A percentile compares a stretch with the other conserved stretches of the same genome.
Evolutionary conservation across 2,113 vertebrate species (phyloP).

Genomic region (Callocephalon fimbriatum): DNA sequence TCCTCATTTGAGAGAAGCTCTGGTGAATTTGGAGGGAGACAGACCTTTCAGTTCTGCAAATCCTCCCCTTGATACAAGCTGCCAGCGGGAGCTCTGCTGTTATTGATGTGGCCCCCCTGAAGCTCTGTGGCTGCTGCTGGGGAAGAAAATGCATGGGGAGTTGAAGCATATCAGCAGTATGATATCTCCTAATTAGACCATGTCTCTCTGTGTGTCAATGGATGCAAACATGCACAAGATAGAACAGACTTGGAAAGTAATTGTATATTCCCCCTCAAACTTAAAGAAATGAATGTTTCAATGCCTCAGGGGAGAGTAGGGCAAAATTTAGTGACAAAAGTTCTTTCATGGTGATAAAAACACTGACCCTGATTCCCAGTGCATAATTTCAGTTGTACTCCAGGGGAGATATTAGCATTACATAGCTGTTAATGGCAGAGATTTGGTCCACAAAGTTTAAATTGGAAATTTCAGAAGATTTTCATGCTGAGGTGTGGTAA

Average conservation of each 20-base stretch:
- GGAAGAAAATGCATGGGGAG: background rate
- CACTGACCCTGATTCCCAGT: background rate
- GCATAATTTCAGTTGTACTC: background rate
- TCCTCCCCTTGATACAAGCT: background rate
- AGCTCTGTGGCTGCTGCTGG: background rate
- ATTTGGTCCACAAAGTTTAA: background rate
- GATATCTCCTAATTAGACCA: background rate
- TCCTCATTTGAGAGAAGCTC: background rate
- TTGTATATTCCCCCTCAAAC: background rate
- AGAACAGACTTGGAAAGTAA: background rate
- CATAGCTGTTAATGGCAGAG: background rate
- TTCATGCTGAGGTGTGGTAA: background rate
- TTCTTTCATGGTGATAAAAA: background rate
- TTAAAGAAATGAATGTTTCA: background rate
- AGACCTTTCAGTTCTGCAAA: slow-evolving; percentile 7
- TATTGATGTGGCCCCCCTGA: background rate
- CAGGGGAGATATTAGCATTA: background rate
- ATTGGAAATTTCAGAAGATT: background rate
- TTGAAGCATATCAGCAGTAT: background rate
- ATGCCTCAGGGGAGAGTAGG: background rate
- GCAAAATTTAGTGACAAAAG: background rate
- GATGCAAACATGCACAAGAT: background rate
- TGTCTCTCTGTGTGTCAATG: background rate
- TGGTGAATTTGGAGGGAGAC: background rate
- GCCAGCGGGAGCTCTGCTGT: background rate